phyloP scores from a whole-genome alignment of 2,113 vertebrate genomes.

The Bos javanicus region DNA sequence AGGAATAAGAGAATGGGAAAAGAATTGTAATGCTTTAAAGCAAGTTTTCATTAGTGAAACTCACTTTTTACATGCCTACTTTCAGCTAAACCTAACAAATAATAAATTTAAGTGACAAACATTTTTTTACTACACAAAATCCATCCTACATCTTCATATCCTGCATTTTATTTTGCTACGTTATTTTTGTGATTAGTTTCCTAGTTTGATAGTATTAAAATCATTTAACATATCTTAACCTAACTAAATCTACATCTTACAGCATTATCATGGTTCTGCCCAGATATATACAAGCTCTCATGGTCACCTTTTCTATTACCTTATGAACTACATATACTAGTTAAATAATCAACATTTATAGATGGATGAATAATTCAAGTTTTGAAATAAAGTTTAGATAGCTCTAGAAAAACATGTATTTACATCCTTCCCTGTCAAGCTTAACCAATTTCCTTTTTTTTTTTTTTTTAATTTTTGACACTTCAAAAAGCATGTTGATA shows the following conservation, averaged over 20 bases:
- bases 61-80: not conserved
- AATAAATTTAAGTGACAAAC: conserved; percentile 59
- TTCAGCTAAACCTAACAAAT: conserved; percentile 54
- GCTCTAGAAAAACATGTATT: conserved; percentile 67
- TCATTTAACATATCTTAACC: not conserved
- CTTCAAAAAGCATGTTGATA: conserved; percentile 12
- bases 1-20: not conserved
- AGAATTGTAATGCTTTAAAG: conserved; percentile 6
- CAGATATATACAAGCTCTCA: conserved; percentile 54
- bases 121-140: conserved; percentile 57
- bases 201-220: conserved; percentile 41
- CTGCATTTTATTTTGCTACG: conserved; percentile 46
- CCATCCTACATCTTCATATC: conserved; percentile 36
- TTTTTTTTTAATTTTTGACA: not conserved
- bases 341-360: conserved; percentile 56
- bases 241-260: conserved; percentile 66
- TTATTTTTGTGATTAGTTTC: conserved; percentile 40
- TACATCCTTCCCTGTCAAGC: conserved; percentile 50
- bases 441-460: conserved; percentile 10
- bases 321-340: conserved; percentile 42
- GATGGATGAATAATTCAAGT: conserved; percentile 75
- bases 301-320: conserved; percentile 47
- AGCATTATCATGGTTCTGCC: conserved; percentile 29
- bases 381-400: conserved; percentile 66
- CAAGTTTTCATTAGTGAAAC: conserved; percentile 24